A percentile compares a stretch with the other conserved stretches of the same genome.
Evolutionary conservation across 2,888 invertebrate genomes (phyloP).

Genomic region (Rotaria macrura): DNA sequence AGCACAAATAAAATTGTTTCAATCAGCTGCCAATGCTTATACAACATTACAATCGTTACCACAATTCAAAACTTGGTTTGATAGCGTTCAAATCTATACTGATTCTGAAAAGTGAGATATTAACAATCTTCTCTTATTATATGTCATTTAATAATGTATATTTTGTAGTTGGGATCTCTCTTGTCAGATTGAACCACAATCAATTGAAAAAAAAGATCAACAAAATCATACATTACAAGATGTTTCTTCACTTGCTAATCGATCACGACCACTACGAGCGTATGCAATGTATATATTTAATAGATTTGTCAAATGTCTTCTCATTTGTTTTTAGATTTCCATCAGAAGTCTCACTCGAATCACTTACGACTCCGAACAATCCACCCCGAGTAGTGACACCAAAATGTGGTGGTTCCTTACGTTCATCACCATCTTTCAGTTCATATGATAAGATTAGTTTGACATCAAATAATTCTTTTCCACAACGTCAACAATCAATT

Average conservation of each 20-base stretch:
- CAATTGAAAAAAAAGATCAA: not conserved
- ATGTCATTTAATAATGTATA: not conserved
- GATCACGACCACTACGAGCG: not conserved
- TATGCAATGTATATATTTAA: not conserved
- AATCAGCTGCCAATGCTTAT: slow-evolving; percentile 71
- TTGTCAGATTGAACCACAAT: not conserved
- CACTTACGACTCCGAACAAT: not conserved
- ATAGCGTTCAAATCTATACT: not conserved
- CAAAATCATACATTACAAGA: not conserved
- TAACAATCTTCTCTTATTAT: not conserved
- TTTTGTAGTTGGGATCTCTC: not conserved
- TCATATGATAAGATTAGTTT: not conserved
- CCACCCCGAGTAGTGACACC: not conserved
- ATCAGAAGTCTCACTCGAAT: not conserved
- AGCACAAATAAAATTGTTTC: slow-evolving; percentile 87
- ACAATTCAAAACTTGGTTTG: not conserved
- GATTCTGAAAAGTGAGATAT: not conserved
- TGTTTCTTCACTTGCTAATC: not conserved
- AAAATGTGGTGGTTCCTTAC: not conserved
- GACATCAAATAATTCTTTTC: not conserved
- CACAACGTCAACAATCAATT: not conserved
- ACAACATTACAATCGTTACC: not conserved
- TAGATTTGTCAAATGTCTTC: not conserved
- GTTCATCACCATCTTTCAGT: not conserved
- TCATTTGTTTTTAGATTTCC: not conserved